Percentiles rank a stretch among this genome's conserved stretches.
phyloP scores from a whole-genome alignment of 2,888 invertebrate genomes.

The Polyploca ridens region DNA sequence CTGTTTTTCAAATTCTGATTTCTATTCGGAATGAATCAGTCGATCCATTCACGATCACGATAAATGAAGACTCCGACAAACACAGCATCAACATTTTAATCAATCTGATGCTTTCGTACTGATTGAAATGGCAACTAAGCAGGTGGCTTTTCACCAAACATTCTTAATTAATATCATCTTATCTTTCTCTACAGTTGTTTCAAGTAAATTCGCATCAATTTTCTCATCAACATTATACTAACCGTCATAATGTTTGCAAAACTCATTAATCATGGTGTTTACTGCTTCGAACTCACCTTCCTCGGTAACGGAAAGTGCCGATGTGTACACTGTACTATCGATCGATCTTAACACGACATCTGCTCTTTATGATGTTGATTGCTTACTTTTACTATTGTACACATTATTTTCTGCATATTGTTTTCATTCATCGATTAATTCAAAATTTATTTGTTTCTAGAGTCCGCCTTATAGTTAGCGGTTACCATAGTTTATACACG shows the following conservation, averaged over 20 bases:
- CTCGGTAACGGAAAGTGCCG: constrained; percentile 34
- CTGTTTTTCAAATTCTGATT: no score
- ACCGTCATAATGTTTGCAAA: constrained; percentile 14
- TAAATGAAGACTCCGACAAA: no score
- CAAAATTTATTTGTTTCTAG: no score
- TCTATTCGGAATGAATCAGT: no score
- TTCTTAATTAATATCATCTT: not conserved
- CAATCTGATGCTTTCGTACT: not conserved
- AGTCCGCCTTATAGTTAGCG: no score
- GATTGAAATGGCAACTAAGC: no score
- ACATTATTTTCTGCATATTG: not conserved
- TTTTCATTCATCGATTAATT: no score
- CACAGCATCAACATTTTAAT: not conserved
- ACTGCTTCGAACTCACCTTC: constrained; percentile 19
- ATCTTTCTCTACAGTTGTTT: not conserved
- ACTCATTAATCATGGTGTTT: constrained; percentile 25
- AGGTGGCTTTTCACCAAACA: no score
- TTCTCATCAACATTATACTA: constrained; percentile 7
- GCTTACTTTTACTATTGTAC: not conserved
- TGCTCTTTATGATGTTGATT: constrained; percentile 28
- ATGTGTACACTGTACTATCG: constrained; percentile 28
- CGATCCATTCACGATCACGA: no score
- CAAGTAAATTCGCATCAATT: not conserved
- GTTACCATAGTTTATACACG: no score
- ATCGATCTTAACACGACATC: constrained; percentile 35